Percentiles rank a stretch among this genome's conserved stretches.
These are phyloP conservation scores for Bombus ignitus DNA, from an alignment of 1,140 invertebrate genomes.

Conservation along the genomic window DNA sequence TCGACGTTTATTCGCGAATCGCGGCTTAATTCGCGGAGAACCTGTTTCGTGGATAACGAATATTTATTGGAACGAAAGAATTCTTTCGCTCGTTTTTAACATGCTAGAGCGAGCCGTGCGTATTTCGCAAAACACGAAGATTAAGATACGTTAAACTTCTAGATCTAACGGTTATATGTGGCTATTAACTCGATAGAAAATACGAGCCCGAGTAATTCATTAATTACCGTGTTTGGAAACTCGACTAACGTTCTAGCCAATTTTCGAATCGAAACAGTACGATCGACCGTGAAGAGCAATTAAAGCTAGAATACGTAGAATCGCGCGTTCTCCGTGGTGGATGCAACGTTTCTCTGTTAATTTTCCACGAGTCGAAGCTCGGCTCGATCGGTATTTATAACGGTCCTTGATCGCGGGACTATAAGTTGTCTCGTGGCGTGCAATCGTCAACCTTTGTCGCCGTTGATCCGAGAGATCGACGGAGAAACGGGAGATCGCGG, in stretches of 20 bases:
- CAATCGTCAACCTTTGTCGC: slow-evolving; percentile 61
- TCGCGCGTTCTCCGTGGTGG: neutral
- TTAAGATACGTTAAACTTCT: neutral
- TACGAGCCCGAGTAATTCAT: no score
- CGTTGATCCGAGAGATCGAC: slow-evolving; percentile 45
- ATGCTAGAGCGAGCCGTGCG: neutral
- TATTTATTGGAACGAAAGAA: neutral
- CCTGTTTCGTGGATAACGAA: neutral
- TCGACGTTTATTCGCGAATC: neutral
- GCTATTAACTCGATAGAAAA: no score
- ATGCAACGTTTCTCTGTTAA: neutral
- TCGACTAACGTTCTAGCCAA: no score
- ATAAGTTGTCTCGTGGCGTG: slow-evolving; percentile 10
- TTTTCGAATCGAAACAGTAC: no score
- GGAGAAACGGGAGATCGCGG: slow-evolving; percentile 38
- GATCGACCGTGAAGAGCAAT: no score
- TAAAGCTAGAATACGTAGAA: neutral
- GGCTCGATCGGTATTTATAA: slow-evolving; percentile 46
- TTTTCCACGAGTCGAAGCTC: neutral
- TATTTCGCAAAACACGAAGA: neutral
- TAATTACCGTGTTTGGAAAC: no score
- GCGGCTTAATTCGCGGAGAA: neutral
- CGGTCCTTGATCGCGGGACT: slow-evolving; percentile 51
- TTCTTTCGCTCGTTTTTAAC: neutral
- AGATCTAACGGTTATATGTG: neutral